A percentile compares a stretch with the other conserved stretches of the same genome.
These are phyloP conservation scores for Chaetura pelagica DNA, from an alignment of 2,113 vertebrate species.

Conservation along the genomic window DNA sequence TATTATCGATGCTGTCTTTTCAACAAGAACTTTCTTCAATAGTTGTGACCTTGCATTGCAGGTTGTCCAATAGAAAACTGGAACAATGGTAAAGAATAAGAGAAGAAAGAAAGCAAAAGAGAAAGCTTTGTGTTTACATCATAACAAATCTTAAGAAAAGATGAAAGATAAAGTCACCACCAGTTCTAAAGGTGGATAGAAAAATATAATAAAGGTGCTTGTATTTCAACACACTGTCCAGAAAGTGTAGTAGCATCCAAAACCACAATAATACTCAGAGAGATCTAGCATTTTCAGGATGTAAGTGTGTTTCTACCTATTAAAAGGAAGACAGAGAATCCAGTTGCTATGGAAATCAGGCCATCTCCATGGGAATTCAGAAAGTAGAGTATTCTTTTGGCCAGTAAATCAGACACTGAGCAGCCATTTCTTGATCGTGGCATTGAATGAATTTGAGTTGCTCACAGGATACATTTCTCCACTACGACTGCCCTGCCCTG, in stretches of 20 bases:
- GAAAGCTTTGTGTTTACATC: not conserved
- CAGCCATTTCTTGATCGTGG: constrained; percentile 29
- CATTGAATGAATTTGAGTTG: not conserved
- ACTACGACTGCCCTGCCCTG: not conserved
- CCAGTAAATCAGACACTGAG: constrained; percentile 56
- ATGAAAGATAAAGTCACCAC: not conserved
- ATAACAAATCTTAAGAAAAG: not conserved
- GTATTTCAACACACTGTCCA: not conserved
- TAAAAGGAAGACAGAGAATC: constrained; percentile 43
- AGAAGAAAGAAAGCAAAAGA: not conserved
- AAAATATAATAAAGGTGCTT: not conserved
- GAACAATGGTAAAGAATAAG: not conserved
- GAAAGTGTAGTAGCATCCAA: not conserved
- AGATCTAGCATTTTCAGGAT: constrained; percentile 26
- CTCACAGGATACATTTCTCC: not conserved
- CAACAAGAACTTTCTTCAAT: not conserved
- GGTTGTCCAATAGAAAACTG: not conserved
- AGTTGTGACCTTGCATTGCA: not conserved
- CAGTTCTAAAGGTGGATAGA: not conserved
- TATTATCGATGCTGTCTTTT: not conserved
- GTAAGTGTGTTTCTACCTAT: constrained; percentile 55
- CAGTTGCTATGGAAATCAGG: constrained; percentile 76
- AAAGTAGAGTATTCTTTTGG: constrained; percentile 57
- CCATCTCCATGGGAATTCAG: constrained; percentile 74
- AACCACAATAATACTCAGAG: not conserved